Conservation (phyloP, 2,113 vertebrate species). For the Pollimyrus isidori region DNA sequence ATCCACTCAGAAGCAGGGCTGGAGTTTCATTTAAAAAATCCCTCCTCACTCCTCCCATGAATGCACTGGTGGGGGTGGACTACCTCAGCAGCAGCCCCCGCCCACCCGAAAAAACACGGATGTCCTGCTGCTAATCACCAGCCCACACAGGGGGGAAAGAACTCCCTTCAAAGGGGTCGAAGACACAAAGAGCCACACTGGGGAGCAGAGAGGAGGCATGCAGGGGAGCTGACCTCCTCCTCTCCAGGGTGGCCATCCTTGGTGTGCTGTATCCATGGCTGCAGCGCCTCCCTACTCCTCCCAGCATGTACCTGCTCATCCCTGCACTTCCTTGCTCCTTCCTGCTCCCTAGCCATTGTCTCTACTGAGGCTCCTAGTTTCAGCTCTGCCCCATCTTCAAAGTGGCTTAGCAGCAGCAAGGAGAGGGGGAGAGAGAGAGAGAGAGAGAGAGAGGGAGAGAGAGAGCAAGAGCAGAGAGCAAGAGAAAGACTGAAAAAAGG, state of each 20-base stretch:
- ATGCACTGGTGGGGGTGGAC: constrained; percentile 15
- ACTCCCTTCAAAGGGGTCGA: not conserved
- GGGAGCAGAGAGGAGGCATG: not conserved
- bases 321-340: not conserved
- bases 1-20: constrained; percentile 47
- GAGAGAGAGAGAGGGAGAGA: too few species aligned
- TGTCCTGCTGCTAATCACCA: not conserved
- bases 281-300: not conserved
- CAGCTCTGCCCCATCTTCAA: not conserved
- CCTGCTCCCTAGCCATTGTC: not conserved
- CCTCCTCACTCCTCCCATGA: constrained; percentile 41
- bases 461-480: not conserved
- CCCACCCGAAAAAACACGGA: not conserved
- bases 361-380: not conserved
- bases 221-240: not conserved
- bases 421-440: not conserved
- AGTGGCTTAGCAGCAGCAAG: not conserved
- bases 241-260: not conserved
- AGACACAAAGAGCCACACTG: not conserved
- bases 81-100: constrained; percentile 36
- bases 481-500: not conserved
- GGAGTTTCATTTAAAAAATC: constrained; percentile 55
- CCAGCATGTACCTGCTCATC: not conserved
- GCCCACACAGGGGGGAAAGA: not conserved
- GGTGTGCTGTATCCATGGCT: not conserved